Evolutionary conservation across 2,797 vertebrate genomes (phyloP).

Genomic region (Tragopan temminckii): DNA sequence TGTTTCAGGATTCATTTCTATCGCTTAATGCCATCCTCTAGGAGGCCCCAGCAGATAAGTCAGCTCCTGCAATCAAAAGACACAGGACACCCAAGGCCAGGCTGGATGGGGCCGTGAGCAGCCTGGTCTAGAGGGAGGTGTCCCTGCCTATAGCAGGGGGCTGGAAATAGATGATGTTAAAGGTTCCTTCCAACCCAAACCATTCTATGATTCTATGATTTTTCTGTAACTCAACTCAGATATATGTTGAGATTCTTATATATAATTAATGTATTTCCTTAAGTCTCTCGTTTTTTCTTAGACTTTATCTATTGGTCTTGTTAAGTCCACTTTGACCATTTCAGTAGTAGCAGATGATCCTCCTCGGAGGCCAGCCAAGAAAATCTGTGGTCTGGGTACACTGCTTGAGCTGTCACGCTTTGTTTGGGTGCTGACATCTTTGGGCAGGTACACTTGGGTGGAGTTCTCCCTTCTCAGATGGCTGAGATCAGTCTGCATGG

Average conservation of each 20-base stretch:
- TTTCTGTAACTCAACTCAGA: neutral
- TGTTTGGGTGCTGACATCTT: constrained; percentile 82
- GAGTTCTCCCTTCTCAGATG: constrained; percentile 89
- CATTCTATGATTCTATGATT: neutral
- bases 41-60: neutral
- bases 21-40: neutral
- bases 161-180: no score
- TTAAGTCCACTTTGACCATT: constrained; percentile 85
- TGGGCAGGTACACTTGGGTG: constrained; percentile 88
- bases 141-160: no score
- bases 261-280: neutral
- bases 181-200: no score
- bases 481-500: constrained; percentile 90
- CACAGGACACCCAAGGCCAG: neutral
- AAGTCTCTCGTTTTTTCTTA: constrained; percentile 39
- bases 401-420: constrained; percentile 81
- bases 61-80: neutral
- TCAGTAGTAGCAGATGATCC: constrained; percentile 57
- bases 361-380: constrained; percentile 88
- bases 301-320: constrained; percentile 87
- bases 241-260: neutral
- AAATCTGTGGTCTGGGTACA: constrained; percentile 86
- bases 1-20: neutral
- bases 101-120: no score
- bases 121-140: no score